These are phyloP conservation scores for Digitonthophagus gazella DNA, from an alignment of 2,888 invertebrate species.

Conservation along the genomic window DNA sequence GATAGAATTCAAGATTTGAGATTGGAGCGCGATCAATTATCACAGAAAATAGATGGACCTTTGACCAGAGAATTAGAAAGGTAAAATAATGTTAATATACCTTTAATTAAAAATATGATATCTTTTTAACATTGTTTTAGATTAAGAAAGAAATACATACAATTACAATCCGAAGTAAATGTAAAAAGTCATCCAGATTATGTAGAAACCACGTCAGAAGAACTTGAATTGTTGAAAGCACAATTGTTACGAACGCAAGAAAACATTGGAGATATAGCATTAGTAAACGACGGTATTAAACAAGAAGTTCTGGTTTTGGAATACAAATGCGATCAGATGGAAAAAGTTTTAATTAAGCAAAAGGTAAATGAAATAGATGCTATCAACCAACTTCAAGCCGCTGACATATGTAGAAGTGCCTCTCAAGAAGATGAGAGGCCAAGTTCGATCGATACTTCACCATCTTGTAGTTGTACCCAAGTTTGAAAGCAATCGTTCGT, in stretches of 20 bases:
- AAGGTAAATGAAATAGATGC: conserved; percentile 9
- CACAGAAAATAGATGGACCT: conserved; percentile 5
- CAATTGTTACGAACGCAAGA: neutral
- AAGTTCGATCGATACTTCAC: neutral
- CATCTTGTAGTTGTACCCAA: neutral
- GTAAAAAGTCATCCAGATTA: neutral
- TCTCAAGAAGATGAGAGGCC: no score
- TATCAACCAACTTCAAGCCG: neutral
- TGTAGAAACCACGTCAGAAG: neutral
- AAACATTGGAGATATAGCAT: conserved; percentile 1
- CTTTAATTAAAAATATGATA: neutral
- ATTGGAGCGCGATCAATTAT: conserved; percentile 2
- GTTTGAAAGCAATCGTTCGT: no score
- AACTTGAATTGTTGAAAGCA: neutral
- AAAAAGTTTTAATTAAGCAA: neutral
- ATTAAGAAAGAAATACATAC: neutral
- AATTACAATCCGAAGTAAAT: neutral
- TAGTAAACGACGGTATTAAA: conserved; percentile 15
- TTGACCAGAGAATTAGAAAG: conserved; percentile 7
- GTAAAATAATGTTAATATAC: neutral
- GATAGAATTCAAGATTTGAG: conserved; percentile 3
- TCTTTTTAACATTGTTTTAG: neutral
- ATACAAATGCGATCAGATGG: conserved; percentile 7
- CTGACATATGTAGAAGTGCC: neutral
- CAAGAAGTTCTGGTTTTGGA: conserved; percentile 10